These are phyloP conservation scores for Myathropa florea DNA, from an alignment of 2,888 invertebrate species.

Conservation along the genomic window DNA sequence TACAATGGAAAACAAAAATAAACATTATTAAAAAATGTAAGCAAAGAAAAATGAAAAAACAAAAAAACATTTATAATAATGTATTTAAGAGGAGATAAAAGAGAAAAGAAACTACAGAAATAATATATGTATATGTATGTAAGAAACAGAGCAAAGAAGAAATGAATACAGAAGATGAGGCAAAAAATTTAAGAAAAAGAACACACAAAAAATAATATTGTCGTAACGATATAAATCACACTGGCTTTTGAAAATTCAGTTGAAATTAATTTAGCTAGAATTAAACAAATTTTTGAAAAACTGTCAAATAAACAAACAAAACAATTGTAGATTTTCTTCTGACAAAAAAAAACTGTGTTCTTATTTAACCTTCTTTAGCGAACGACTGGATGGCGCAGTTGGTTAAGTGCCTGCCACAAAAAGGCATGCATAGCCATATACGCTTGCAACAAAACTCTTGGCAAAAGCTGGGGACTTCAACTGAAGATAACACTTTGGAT, in stretches of 20 bases:
- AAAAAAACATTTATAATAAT: constrained; percentile 62
- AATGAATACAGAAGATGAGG: constrained; percentile 26
- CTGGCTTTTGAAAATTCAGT: constrained; percentile 70
- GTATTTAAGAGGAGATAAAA: constrained; percentile 39
- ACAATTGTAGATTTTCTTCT: constrained; percentile 72
- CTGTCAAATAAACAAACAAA: constrained; percentile 71
- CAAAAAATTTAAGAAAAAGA: constrained; percentile 27
- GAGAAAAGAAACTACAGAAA: constrained; percentile 23
- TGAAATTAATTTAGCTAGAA: constrained; percentile 71
- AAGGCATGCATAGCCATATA: too few relatives aligned
- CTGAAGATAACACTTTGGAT: too few relatives aligned
- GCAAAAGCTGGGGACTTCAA: too few relatives aligned
- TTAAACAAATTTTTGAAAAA: constrained; percentile 71
- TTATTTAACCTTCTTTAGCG: too few relatives aligned
- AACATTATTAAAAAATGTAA: constrained; percentile 51
- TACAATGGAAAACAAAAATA: constrained; percentile 52
- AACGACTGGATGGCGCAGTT: too few relatives aligned
- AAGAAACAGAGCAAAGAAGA: constrained; percentile 30
- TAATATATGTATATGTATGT: constrained; percentile 7
- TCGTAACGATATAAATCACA: constrained; percentile 16
- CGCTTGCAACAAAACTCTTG: too few relatives aligned
- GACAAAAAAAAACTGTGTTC: constrained; percentile 44
- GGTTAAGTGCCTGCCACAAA: too few relatives aligned
- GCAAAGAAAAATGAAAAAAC: constrained; percentile 19
- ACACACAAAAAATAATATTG: constrained; percentile 50